These are phyloP conservation scores for Globodera ellingtonae DNA, from an alignment of 1,140 invertebrate species.

Conservation along the genomic window DNA sequence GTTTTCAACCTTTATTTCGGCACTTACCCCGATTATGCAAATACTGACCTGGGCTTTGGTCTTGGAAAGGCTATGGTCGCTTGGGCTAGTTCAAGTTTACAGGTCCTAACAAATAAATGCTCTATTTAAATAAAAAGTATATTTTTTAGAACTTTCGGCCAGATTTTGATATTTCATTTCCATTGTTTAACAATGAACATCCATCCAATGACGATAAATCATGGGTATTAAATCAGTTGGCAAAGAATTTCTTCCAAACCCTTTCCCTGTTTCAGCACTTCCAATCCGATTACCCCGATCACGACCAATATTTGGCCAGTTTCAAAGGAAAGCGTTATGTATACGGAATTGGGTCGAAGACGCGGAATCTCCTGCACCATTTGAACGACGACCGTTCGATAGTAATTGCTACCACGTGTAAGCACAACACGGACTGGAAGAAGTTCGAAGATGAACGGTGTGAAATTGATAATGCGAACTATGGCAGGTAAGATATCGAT, in stretches of 20 bases:
- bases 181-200: constrained; percentile 92
- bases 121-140: constrained; percentile 34
- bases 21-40: constrained; percentile 94
- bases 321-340: constrained; percentile 98
- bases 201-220: constrained; percentile 66
- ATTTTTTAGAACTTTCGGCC: constrained; percentile 75
- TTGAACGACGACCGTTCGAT: constrained; percentile 92
- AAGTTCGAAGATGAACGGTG: constrained; percentile 93
- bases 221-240: not conserved
- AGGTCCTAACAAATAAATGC: constrained; percentile 14
- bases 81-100: constrained; percentile 76
- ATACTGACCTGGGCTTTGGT: constrained; percentile 85
- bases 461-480: constrained; percentile 91
- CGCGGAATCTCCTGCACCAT: constrained; percentile 94
- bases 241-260: not conserved
- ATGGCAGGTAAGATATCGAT: constrained; percentile 78
- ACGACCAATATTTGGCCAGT: constrained; percentile 85
- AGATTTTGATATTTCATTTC: constrained; percentile 93
- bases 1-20: constrained; percentile 98
- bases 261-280: constrained; percentile 12
- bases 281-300: constrained; percentile 49
- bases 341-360: constrained; percentile 96
- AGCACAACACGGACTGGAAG: constrained; percentile 96
- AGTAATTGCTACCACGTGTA: constrained; percentile 92
- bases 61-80: constrained; percentile 91